Evolutionary conservation across 2,797 vertebrate genomes (phyloP), one percentile per base, ranked within the genome.

Genomic region (Gadopsis bispinosus): DNA sequence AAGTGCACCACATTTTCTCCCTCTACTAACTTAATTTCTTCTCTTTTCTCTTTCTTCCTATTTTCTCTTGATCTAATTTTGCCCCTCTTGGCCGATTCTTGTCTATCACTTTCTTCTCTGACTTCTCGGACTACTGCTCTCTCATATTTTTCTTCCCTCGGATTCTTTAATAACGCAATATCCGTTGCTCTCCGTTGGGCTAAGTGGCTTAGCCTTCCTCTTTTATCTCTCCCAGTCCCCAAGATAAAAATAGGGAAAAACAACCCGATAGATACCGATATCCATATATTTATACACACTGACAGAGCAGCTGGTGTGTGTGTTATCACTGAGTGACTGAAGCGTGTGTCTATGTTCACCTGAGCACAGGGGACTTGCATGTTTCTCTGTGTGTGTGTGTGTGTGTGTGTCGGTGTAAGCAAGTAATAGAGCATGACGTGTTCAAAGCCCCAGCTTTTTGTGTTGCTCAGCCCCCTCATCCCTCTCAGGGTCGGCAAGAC

Each of bases 381-480:
- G 37, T 39, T 39, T 11, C 37, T 33, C 4, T 39, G 39, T 41
- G 39, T 41, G 33, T 35, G 33, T 7, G 71, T 63, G 51, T 56
- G 54, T 50, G 55, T 61, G 50, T 53, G 45, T 47, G 63, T 83
- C 48, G 9, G 73, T 71, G 80, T 80, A 82, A 74, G 83, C 70
- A 81, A 75, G 83, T 90, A 92, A 95, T 88, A 80, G 78, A 89
- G 85, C 73, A 66, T 84, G 90, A 83, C 85, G 22, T 88, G 86
- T 89, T 92, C 84, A 90, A 91, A 93, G 85, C 75, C 60, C 48
- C 12, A 14, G 77, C 68, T 84, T 81, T 93, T 88, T 89, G 87
- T 91, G 83, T 75, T 56, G 69, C 70, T 68, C 63, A 43, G 73
- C 84, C 83, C 43, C 77, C 77, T 81, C 85, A 84, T 89, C 83